Conservation (phyloP, 2,888 invertebrate species). For the Hypomecis punctinalis region DNA sequence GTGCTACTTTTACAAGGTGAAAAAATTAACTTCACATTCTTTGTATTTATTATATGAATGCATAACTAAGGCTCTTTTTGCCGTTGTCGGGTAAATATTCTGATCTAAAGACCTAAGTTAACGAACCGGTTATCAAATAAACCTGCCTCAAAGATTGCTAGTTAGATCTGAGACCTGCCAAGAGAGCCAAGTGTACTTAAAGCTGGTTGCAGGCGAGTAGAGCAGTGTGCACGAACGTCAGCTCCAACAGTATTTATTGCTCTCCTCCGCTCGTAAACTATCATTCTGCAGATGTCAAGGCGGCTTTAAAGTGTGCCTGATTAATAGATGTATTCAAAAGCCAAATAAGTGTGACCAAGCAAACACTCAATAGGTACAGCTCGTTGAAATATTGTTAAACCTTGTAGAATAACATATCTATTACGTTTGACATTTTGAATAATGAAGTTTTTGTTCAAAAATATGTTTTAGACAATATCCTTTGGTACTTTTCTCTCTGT, state of each 20-base stretch:
- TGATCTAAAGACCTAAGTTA: background rate
- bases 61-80: no score
- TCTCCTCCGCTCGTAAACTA: constrained; percentile 32
- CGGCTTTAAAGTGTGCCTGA: constrained; percentile 28
- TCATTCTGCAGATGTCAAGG: constrained; percentile 41
- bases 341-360: constrained; percentile 31
- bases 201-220: background rate
- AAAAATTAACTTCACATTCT: no score
- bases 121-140: constrained; percentile 8
- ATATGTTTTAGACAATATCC: constrained; percentile 20
- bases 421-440: constrained; percentile 32
- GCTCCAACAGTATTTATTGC: constrained; percentile 29
- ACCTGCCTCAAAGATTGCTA: background rate
- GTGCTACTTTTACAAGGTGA: no score
- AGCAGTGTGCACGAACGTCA: constrained; percentile 12
- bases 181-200: background rate
- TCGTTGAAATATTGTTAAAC: constrained; percentile 27
- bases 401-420: constrained; percentile 22
- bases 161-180: background rate
- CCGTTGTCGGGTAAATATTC: no score
- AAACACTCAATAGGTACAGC: constrained; percentile 24
- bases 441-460: constrained; percentile 26
- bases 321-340: constrained; percentile 36
- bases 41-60: no score
- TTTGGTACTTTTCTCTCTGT: constrained; percentile 5